Percentiles rank a stretch among this genome's conserved stretches.
Conservation (phyloP, 2,113 vertebrate genomes). For the Scolopax mira region DNA sequence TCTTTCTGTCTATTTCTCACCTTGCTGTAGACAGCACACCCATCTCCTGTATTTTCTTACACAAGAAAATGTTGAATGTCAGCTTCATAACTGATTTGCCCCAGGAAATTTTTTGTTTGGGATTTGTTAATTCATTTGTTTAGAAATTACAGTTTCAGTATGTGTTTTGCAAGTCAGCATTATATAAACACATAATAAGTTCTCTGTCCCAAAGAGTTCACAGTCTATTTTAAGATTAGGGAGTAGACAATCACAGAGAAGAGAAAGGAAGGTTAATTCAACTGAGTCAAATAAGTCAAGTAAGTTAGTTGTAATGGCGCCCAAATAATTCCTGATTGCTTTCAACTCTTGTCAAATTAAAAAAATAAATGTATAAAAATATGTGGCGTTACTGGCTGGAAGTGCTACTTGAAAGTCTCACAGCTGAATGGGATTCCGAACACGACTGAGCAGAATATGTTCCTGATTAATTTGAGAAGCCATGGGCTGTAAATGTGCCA, state of each 20-base stretch:
- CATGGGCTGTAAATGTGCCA: not conserved
- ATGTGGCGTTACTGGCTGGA: not conserved
- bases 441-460: not conserved
- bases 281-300: not conserved
- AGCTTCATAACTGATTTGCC: not conserved
- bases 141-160: not conserved
- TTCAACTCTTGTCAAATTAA: not conserved
- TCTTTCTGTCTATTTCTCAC: not conserved
- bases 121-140: fast-evolving
- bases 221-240: not conserved
- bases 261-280: not conserved
- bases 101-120: not conserved
- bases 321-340: not conserved
- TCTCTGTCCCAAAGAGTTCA: not conserved
- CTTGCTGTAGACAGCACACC: not conserved
- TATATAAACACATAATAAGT: not conserved
- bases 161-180: not conserved
- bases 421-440: not conserved
- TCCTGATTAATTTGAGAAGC: not conserved
- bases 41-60: not conserved
- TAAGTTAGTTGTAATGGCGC: not conserved
- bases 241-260: not conserved
- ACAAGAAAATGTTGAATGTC: not conserved
- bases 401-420: not conserved
- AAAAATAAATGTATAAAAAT: not conserved